Percentiles rank a stretch among this genome's conserved stretches.
Evolutionary conservation across 2,888 invertebrate genomes (phyloP).

Genomic region (Spisula solida): DNA sequence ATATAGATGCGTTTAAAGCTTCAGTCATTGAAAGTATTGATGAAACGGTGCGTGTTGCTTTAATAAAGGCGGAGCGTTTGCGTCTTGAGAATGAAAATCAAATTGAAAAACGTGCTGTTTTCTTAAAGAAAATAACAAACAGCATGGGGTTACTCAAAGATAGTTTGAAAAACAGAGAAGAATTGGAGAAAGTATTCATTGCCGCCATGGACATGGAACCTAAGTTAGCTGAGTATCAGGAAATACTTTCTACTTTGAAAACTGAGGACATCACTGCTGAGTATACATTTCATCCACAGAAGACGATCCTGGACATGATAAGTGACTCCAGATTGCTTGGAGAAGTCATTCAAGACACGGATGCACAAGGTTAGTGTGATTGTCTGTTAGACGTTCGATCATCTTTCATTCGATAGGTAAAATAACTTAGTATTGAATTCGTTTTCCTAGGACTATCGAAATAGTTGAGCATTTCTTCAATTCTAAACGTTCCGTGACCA

Average conservation of each 20-base stretch:
- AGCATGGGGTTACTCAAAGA: neutral
- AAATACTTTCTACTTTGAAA: neutral
- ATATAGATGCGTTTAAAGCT: neutral
- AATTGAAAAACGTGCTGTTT: neutral
- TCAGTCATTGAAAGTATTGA: neutral
- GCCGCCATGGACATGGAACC: neutral
- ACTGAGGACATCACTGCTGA: neutral
- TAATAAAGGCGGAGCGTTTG: neutral
- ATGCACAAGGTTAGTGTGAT: too few species aligned
- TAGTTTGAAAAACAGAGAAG: neutral
- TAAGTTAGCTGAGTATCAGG: neutral
- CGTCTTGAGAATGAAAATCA: neutral
- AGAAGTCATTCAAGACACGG: neutral
- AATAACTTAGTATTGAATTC: too few species aligned
- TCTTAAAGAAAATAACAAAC: neutral
- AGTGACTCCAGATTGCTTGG: neutral
- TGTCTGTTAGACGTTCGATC: too few species aligned
- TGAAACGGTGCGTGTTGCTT: neutral
- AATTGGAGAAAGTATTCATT: neutral
- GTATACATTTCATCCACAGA: neutral
- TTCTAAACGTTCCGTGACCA: too few species aligned
- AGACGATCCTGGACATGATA: neutral
- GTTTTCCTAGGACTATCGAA: too few species aligned
- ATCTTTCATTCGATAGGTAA: too few species aligned
- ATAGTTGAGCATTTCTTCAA: too few species aligned